Evolutionary conservation across 2,797 vertebrate genomes (phyloP).

Genomic region (Emydoidea blandingii): DNA sequence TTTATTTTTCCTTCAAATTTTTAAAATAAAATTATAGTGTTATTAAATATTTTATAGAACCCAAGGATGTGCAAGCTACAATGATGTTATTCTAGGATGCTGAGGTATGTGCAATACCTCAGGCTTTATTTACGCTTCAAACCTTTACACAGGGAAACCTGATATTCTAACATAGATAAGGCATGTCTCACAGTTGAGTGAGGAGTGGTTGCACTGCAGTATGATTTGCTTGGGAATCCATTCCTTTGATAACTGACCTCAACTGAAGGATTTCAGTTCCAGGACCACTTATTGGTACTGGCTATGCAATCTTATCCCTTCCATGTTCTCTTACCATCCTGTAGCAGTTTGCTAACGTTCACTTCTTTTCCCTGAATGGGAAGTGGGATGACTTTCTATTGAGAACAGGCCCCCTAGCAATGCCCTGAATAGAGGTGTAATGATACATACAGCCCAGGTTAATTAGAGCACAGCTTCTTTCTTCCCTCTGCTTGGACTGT

Average conservation of each 20-base stretch:
- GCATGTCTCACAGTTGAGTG: background rate
- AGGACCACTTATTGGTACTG: background rate
- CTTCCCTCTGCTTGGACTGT: background rate
- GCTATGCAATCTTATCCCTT: background rate
- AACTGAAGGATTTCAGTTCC: background rate
- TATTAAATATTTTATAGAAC: background rate
- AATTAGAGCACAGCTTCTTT: background rate
- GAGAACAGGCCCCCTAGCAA: background rate
- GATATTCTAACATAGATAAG: background rate
- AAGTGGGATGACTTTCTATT: background rate
- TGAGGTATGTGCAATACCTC: background rate
- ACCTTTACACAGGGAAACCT: background rate
- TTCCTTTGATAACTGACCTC: background rate
- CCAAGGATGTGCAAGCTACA: background rate
- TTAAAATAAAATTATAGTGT: constrained; percentile 12
- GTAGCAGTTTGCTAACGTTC: background rate
- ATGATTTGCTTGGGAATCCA: background rate
- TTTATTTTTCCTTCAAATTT: constrained; percentile 37
- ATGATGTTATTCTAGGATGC: background rate
- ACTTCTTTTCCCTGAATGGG: background rate
- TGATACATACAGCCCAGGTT: background rate
- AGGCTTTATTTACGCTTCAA: background rate
- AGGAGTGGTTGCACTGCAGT: background rate
- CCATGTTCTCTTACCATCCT: background rate
- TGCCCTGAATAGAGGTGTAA: background rate